Base-by-base conservation (phyloP, 1,140 invertebrate genomes). In the Cherax destructor region DNA sequence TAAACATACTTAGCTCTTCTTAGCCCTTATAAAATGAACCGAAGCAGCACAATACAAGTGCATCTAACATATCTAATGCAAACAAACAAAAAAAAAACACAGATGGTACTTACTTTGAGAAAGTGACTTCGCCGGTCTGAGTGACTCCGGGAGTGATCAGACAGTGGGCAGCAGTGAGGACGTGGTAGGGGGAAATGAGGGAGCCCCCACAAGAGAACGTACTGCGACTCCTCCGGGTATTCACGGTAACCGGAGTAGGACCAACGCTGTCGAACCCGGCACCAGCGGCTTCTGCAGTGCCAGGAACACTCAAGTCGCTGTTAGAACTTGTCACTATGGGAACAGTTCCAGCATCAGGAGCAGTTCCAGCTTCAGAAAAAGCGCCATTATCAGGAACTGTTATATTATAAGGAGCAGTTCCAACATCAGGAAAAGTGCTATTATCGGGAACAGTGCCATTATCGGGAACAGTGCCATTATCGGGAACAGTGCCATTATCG, bases 171-270 rank as follows among this genome's bases (percentile, higher is more conserved):
- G 83, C 83, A 16, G 83, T 85, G 10, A 85, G 16, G 13, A 85
- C 65, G 41, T 69, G 69, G 65, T 85, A 49, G 10, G 83, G 83
- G 18, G 83, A 85, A 30, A 85, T 52, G 41, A 85, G 69, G 13
- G 83, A 41, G 6, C 83, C 83, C 3, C 83, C 83, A 74, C 83
- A 85, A 5, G 61, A 49, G 79, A 89, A 89, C 13, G 87, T 52
- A 11, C 47, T 74, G n/a, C 87, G 59, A 56, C 52, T 47, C 10
- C 72, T 24, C 50, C 83, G 21, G 61, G 47, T 83, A 11, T 72
- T 41, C 24, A 47, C 49, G 3, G 80, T 89, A 24, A 89, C 87
- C 47, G 79, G 87, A 9, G 11, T 41, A n/a, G 87, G 87, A 2
- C 87, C 87, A 0, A 47, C 86, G 18, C 30, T n/a, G 16, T 56